phyloP scores from a whole-genome alignment of 2,113 vertebrate genomes.

The Xyrauchen texanus region DNA sequence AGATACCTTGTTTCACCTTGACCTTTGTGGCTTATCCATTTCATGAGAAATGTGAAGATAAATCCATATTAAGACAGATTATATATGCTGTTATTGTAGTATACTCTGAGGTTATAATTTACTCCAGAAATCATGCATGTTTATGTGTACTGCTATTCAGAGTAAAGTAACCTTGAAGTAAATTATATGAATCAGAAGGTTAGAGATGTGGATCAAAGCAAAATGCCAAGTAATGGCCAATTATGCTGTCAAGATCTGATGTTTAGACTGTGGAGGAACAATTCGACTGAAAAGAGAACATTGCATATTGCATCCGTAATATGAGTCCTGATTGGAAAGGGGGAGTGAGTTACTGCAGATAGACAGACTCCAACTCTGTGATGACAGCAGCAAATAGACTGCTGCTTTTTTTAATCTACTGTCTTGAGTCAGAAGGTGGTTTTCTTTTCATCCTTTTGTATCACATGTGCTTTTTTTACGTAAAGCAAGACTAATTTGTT shows the following conservation, averaged over 20 bases:
- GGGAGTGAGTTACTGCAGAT: not conserved
- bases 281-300: not conserved
- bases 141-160: slow-evolving; percentile 13
- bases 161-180: slow-evolving; percentile 36
- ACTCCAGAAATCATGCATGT: slow-evolving; percentile 10
- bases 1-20: slow-evolving; percentile 4
- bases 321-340: not conserved
- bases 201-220: slow-evolving; percentile 29
- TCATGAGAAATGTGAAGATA: slow-evolving; percentile 24
- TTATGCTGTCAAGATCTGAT: slow-evolving; percentile 22
- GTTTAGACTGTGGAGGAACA: not conserved
- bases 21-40: not conserved
- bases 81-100: not conserved
- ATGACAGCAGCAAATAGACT: too few relatives aligned
- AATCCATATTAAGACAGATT: slow-evolving; percentile 7
- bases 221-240: slow-evolving; percentile 26
- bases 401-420: too few relatives aligned
- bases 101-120: slow-evolving; percentile 12
- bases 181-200: slow-evolving; percentile 17
- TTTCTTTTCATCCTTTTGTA: too few relatives aligned
- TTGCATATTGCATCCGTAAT: not conserved
- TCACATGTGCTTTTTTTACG: too few relatives aligned
- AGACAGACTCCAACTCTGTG: not conserved
- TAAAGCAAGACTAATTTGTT: too few relatives aligned
- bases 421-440: too few relatives aligned